Conservation (phyloP, 35 echinoderm and acorn worm species). For the Stichopus chloronotus region DNA sequence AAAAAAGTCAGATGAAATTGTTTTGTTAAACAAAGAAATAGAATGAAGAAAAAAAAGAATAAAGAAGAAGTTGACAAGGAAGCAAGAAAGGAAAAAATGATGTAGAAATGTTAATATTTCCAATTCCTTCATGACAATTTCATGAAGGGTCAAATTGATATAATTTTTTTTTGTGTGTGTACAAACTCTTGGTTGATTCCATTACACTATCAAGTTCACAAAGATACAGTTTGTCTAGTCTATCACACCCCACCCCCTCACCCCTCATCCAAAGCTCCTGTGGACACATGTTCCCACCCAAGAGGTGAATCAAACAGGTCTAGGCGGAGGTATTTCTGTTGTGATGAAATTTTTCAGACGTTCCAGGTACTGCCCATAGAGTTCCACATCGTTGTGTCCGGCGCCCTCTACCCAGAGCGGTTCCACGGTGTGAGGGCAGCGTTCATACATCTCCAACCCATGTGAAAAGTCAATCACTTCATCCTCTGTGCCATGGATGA, state of each 20-base stretch:
- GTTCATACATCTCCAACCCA: slow-evolving; percentile 95
- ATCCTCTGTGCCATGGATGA: slow-evolving; percentile 98
- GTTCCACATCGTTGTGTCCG: slow-evolving; percentile 98
- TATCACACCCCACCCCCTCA: neutral
- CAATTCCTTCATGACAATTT: neutral
- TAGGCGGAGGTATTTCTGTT: slow-evolving; percentile 74
- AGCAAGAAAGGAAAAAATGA: neutral
- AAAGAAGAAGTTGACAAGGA: neutral
- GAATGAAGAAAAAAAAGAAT: too few species aligned
- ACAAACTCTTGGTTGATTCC: neutral
- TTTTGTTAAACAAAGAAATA: neutral
- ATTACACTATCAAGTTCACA: neutral
- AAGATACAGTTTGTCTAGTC: neutral
- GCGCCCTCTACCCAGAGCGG: slow-evolving; percentile 99
- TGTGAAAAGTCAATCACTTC: slow-evolving; percentile 99
- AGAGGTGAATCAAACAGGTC: slow-evolving; percentile 15
- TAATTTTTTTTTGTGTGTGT: neutral
- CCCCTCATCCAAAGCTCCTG: neutral
- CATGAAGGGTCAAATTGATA: neutral
- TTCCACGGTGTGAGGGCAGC: slow-evolving; percentile 91
- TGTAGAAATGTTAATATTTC: neutral
- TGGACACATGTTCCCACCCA: neutral
- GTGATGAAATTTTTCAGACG: slow-evolving; percentile 96
- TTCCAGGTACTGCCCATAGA: slow-evolving; percentile 99
- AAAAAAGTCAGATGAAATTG: too few species aligned